Evolutionary conservation across 2,797 vertebrate species (phyloP), one percentile per base, ranked within the genome.

Genomic region (Gastrophryne carolinensis): DNA sequence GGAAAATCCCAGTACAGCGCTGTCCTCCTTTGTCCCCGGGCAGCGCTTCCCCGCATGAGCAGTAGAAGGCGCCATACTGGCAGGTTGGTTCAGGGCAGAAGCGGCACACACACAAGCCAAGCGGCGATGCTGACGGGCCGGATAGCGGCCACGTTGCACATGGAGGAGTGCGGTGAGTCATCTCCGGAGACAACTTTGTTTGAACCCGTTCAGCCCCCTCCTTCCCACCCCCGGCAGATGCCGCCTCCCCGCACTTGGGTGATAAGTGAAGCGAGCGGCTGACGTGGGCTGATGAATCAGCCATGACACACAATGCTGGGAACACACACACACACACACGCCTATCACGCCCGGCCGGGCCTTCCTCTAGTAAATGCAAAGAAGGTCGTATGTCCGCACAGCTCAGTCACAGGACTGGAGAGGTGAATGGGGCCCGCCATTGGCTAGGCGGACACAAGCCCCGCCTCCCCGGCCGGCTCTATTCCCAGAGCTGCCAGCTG

Each of bases 81-180:
- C n/a, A n/a, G n/a, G n/a, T n/a, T n/a, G n/a, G n/a, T n/a, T n/a
- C n/a, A n/a, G n/a, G n/a, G n/a, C n/a, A n/a, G n/a, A n/a, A n/a
- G n/a, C n/a, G n/a, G n/a, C n/a, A n/a, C n/a, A n/a, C n/a, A n/a
- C n/a, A n/a, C n/a, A n/a, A n/a, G n/a, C n/a, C n/a, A n/a, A n/a
- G n/a, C n/a, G n/a, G n/a, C n/a, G n/a, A n/a, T n/a, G n/a, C n/a
- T n/a, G n/a, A n/a, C n/a, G n/a, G n/a, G n/a, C n/a, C 35, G 1
- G 19, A 23, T 73, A 67, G 68, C 72, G 81, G 89, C 88, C 90
- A 92, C 89, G 89, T 90, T 85, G 87, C 87, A 89, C 65, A 83
- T 82, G 85, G 87, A 85, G 83, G 83, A 81, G n/a, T n/a, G n/a
- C n/a, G 82, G 78, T 91, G 90, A 91, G 83, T 92, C 90, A 91